Evolutionary conservation across 2,797 vertebrate genomes (phyloP).

Genomic region (Chelon auratus): DNA sequence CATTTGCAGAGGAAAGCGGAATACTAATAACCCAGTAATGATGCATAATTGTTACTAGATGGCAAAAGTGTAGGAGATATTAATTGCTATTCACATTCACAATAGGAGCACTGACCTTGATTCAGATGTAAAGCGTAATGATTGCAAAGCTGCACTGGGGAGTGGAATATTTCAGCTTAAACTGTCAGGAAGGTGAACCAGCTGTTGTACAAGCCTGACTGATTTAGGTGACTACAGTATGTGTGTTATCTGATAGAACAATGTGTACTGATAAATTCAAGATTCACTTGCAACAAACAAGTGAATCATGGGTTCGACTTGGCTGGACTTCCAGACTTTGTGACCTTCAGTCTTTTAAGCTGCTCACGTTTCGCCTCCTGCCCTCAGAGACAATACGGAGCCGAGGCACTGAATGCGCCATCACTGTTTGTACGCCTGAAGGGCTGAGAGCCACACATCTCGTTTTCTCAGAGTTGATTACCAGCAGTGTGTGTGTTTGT

Average conservation of each 20-base stretch:
- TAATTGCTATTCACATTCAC: constrained; percentile 37
- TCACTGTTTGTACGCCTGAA: constrained; percentile 18
- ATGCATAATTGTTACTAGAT: constrained; percentile 14
- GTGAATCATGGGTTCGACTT: not conserved
- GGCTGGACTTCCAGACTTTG: constrained; percentile 5
- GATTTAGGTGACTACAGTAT: not conserved
- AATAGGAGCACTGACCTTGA: constrained; percentile 28
- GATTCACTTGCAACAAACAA: not conserved
- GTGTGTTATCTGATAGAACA: constrained; percentile 3
- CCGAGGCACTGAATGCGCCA: constrained; percentile 14
- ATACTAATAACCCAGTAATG: constrained; percentile 42
- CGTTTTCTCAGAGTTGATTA: constrained; percentile 39
- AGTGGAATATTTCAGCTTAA: constrained; percentile 26
- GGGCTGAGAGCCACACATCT: constrained; percentile 18
- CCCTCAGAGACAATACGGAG: constrained; percentile 36
- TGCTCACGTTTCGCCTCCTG: constrained; percentile 27
- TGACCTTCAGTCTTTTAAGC: constrained; percentile 14
- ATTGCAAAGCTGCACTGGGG: constrained; percentile 19
- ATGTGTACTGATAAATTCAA: not conserved
- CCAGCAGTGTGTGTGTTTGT: constrained; percentile 10
- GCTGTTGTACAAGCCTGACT: constrained; percentile 17
- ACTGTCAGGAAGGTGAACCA: constrained; percentile 23
- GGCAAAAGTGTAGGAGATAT: constrained; percentile 14
- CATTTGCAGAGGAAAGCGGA: constrained; percentile 22
- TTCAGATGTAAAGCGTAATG: constrained; percentile 38